Conservation (phyloP, 2,888 invertebrate genomes). For the Drosophila cracens region DNA sequence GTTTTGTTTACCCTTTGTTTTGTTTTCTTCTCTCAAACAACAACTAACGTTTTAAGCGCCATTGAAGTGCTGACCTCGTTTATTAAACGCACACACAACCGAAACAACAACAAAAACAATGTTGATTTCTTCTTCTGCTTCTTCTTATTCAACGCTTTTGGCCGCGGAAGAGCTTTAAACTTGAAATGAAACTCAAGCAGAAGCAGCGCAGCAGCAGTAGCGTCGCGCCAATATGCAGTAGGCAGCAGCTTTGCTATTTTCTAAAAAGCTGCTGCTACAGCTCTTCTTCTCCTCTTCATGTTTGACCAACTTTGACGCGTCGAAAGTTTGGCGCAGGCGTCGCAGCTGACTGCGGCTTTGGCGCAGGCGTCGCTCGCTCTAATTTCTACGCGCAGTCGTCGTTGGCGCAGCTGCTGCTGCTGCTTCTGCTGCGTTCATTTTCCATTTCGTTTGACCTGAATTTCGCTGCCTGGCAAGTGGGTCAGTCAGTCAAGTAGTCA, state of each 20-base stretch:
- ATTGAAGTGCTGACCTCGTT: slow-evolving; percentile 79
- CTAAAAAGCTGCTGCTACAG: slow-evolving; percentile 50
- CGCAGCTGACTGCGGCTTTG: slow-evolving; percentile 8
- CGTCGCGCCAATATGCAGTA: slow-evolving; percentile 4
- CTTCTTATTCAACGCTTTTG: slow-evolving; percentile 25
- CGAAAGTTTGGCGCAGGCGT: slow-evolving; percentile 57
- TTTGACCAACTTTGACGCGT: slow-evolving; percentile 73
- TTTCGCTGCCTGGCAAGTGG: slow-evolving; percentile 77
- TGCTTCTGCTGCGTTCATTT: slow-evolving; percentile 68
- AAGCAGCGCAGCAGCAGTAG: slow-evolving; percentile 16
- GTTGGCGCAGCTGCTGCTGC: background rate
- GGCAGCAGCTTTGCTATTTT: slow-evolving; percentile 65
- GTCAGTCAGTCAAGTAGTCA: slow-evolving; percentile 56
- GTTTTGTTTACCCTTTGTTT: slow-evolving; percentile 58
- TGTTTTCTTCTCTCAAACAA: slow-evolving; percentile 30
- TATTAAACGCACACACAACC: slow-evolving; percentile 56
- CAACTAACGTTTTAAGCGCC: slow-evolving; percentile 57
- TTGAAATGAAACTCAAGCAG: slow-evolving; percentile 73
- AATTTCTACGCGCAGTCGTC: slow-evolving; percentile 79
- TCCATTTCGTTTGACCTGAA: slow-evolving; percentile 84
- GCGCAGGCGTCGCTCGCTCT: slow-evolving; percentile 58
- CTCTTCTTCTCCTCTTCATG: slow-evolving; percentile 55
- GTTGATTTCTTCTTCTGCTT: slow-evolving; percentile 34
- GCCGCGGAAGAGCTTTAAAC: slow-evolving; percentile 78
- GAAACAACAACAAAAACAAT: slow-evolving; percentile 38